Evolutionary conservation across 2,113 vertebrate genomes (phyloP), one percentile per base, ranked within the genome.

Genomic region (Aspidoscelis tigris): DNA sequence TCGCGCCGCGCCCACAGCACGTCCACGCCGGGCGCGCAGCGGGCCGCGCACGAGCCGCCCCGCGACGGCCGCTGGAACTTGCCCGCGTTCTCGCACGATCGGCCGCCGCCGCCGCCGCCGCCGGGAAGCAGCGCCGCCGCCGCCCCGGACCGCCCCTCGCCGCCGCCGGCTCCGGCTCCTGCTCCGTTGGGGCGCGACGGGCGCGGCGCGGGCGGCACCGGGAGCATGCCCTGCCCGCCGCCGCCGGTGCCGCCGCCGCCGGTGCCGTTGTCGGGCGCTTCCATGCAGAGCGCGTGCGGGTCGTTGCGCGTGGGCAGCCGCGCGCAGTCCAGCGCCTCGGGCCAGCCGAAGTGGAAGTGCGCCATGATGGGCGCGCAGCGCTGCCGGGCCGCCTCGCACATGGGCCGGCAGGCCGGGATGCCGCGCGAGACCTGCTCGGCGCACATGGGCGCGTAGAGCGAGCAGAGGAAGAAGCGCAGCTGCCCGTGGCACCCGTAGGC

Each of bases 401-500:
- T 99, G 93, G 98, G 98, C 86, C 98, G 96, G 96, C 99, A 99
- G 90, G 99, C 99, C 0, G 97, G 99, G 95, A 99, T 99, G 95
- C 98, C 98, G 94, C 97, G 96, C 26, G 98, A 99, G 93, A 99
- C 98, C 93, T 99, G 97, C 93, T 99, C 97, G 0, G 98, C 98
- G 96, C 99, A 99, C 99, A 99, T 99, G 88, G 99, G 99, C 7
- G 97, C 98, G 71, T 98, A 99, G 64, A 99, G 98, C 8, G 99
- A 99, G 96, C 98, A 99, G 81, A 99, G 98, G 94, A 99, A 99
- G 94, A 99, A 99, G 88, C 98, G 97, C 93, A 99, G 97, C 95
- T 99, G 98, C 71, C 96, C 95, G 87, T 99, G 98, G 86, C 99
- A 99, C 93, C 98, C 98, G 79, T 99, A 99, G 71, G 97, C 97